Conservation (phyloP, 1,140 invertebrate species). For the roundworm (Caenorhabditis elegans) region DNA sequence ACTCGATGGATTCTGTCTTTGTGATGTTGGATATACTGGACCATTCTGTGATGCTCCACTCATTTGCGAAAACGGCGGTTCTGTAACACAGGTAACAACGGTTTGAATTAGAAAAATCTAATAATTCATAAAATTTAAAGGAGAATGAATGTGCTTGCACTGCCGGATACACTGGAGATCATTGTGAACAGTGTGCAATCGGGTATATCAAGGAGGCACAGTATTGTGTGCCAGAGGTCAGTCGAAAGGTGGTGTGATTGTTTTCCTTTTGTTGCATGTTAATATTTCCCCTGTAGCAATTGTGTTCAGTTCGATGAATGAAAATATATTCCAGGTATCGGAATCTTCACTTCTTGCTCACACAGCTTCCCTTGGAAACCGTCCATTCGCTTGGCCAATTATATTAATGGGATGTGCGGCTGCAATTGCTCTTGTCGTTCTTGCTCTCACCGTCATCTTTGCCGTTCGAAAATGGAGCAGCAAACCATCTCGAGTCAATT, state of each 20-base stretch:
- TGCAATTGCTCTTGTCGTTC: slow-evolving; percentile 2
- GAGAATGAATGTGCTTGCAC: slow-evolving; percentile 43
- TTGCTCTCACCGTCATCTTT: background rate
- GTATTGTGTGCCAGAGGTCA: slow-evolving; percentile 39
- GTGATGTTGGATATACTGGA: slow-evolving; percentile 46
- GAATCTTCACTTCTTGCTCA: slow-evolving; percentile 31
- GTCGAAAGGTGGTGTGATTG: slow-evolving; percentile 28
- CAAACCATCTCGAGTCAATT: slow-evolving; percentile 28
- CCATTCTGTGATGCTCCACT: slow-evolving; percentile 45
- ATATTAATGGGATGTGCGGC: background rate
- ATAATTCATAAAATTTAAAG: background rate
- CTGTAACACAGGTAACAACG: background rate
- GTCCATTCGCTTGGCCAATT: slow-evolving; percentile 35
- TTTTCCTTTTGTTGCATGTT: slow-evolving; percentile 29
- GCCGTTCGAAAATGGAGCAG: slow-evolving; percentile 29
- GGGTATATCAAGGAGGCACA: slow-evolving; percentile 28
- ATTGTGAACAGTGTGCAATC: slow-evolving; percentile 38
- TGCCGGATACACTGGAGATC: slow-evolving; percentile 34
- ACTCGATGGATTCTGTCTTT: slow-evolving; percentile 41
- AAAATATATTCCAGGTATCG: background rate
- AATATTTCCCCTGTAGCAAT: background rate
- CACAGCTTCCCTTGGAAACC: background rate
- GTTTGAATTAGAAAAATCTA: background rate
- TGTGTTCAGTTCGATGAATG: no score
- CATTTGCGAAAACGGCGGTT: slow-evolving; percentile 39